phyloP scores from a whole-genome alignment of 2,888 invertebrate species.

The Drosophila monieri region DNA sequence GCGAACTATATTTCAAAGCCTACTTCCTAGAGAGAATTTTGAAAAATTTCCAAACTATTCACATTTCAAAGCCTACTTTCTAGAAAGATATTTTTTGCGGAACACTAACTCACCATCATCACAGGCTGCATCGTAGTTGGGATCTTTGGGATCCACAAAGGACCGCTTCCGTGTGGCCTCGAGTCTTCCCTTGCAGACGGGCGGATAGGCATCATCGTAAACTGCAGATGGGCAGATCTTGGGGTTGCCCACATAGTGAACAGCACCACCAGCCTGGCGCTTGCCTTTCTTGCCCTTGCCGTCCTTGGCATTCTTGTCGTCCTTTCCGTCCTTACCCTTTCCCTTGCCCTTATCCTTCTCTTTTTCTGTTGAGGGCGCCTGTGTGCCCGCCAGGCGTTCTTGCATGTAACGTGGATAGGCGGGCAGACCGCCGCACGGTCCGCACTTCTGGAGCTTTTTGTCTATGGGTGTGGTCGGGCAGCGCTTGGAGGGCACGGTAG shows the following conservation, averaged over 20 bases:
- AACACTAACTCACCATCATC: slow-evolving; percentile 49
- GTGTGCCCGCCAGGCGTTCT: neutral
- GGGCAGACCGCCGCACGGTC: slow-evolving; percentile 60
- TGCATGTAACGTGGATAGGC: slow-evolving; percentile 46
- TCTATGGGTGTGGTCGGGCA: slow-evolving; percentile 47
- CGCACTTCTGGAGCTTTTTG: slow-evolving; percentile 53
- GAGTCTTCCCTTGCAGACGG: neutral
- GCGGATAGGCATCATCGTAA: neutral
- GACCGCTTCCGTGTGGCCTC: slow-evolving; percentile 6
- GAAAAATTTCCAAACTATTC: no score
- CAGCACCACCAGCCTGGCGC: slow-evolving; percentile 57
- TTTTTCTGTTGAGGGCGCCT: neutral
- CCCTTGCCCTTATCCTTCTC: neutral
- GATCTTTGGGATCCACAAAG: slow-evolving; percentile 17
- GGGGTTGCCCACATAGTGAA: slow-evolving; percentile 1
- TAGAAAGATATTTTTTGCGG: neutral
- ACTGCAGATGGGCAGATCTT: slow-evolving; percentile 2
- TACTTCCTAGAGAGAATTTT: slow-evolving; percentile 1
- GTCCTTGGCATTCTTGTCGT: slow-evolving; percentile 1
- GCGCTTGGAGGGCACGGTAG: slow-evolving; percentile 60
- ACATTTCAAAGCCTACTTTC: slow-evolving; percentile 13
- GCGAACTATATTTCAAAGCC: slow-evolving; percentile 3
- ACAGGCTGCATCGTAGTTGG: slow-evolving; percentile 56
- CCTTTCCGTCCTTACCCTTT: slow-evolving; percentile 13
- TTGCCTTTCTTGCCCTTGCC: slow-evolving; percentile 37